Evolutionary conservation across 2,113 vertebrate genomes (phyloP).

Genomic region (Psephotus haematonotus): DNA sequence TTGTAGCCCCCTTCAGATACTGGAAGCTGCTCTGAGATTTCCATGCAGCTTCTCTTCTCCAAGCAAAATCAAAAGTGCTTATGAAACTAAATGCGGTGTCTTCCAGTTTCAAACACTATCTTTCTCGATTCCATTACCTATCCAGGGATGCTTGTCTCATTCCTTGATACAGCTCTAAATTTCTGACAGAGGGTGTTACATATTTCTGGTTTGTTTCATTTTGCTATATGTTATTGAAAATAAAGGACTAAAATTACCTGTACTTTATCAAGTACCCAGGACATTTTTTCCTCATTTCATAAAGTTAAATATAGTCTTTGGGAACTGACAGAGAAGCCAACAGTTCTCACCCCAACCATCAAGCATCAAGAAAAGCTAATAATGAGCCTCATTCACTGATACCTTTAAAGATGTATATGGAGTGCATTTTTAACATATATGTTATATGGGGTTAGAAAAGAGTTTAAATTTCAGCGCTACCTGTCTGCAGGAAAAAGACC

Average conservation of each 20-base stretch:
- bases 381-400: not conserved
- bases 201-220: not conserved
- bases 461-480: not conserved
- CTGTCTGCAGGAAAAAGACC: not conserved
- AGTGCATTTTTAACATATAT: not conserved
- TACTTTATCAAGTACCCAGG: not conserved
- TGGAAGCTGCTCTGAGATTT: not conserved
- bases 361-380: not conserved
- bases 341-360: not conserved
- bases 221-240: not conserved
- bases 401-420: not conserved
- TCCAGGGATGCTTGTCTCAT: not conserved
- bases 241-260: not conserved
- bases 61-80: not conserved
- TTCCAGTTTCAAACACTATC: not conserved
- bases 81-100: not conserved
- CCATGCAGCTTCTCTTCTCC: not conserved
- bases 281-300: not conserved
- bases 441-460: not conserved
- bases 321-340: not conserved
- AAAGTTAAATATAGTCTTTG: not conserved
- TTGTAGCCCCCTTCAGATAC: not conserved
- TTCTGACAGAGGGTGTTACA: not conserved
- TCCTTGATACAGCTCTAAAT: not conserved
- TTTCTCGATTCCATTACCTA: not conserved